Evolutionary conservation across 35 echinoderm and acorn worm genomes (phyloP), one percentile per base, ranked within the genome.

Genomic region (Apostichopus californicus): DNA sequence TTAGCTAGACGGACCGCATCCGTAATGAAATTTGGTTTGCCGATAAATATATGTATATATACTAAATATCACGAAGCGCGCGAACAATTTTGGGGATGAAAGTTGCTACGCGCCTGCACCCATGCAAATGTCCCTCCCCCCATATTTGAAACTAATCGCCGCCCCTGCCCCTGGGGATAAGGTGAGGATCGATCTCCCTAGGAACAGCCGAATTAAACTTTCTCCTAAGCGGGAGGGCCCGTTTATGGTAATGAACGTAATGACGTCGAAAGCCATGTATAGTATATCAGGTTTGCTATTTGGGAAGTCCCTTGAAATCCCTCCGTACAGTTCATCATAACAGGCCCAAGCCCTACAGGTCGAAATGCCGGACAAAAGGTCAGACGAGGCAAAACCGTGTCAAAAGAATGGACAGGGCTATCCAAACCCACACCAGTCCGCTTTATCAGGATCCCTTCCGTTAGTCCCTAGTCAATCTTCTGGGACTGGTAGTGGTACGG

Each of bases 221-320:
- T 55, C 64, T 20, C 23, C 57, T 6, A 71, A 87, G 85, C 68
- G 85, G 64, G 85, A 87, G 21, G 85, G 85, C 1, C 85, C 60
- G 3, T 87, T 87, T 71, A 87, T 87, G 57, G 85, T 87, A 23
- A 21, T 87, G 85, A 87, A 20, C 25, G 85, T 58, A 87, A 87
- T 87, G 56, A 26, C 10, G 5, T 17, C 5, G 17, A 60, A 17
- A 15, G 1, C 0, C 85, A 57, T 8, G 85, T 87, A 4, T 61
- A 5, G 1, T 87, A 87, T n/a, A 87, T n/a, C 56, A 87, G 56
- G 57, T 87, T 26, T 24, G 85, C 9, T 6, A 64, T 87, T 8
- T 87, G 85, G 21, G 18, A 54, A 13, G 56, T 55, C 82, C 28
- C 13, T n/a, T 17, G 56, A 86, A 86, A 56, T 56, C 5, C 0